A percentile compares a stretch with the other conserved stretches of the same genome.
These are phyloP conservation scores for Drosophila santomea DNA, from an alignment of 1,140 invertebrate species.

Conservation along the genomic window DNA sequence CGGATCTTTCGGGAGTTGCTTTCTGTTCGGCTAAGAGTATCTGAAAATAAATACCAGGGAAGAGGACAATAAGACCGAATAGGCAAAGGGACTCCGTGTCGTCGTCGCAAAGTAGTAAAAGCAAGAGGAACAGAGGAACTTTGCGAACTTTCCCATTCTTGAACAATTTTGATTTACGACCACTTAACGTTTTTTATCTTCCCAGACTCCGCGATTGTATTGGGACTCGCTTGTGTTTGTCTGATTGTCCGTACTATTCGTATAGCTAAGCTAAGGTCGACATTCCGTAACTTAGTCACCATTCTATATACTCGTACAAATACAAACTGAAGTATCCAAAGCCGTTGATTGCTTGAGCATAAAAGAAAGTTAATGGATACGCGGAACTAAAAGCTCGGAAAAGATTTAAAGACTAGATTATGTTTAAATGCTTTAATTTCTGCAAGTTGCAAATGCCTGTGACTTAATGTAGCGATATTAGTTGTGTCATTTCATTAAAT, in stretches of 20 bases:
- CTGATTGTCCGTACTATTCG: neutral
- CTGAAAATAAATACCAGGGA: conserved; percentile 56
- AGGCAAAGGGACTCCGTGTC: conserved; percentile 24
- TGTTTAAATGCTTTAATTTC: too few relatives aligned
- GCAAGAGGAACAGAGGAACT: conserved; percentile 39
- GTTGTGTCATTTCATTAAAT: too few relatives aligned
- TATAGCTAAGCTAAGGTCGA: conserved; percentile 1
- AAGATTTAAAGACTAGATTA: too few relatives aligned
- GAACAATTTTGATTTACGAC: conserved; percentile 75
- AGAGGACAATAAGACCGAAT: conserved; percentile 42
- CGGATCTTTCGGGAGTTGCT: conserved; percentile 40
- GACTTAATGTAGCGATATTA: too few relatives aligned
- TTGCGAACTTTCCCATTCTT: conserved; percentile 61
- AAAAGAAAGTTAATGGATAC: neutral
- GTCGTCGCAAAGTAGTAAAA: conserved; percentile 10
- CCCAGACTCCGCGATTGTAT: conserved; percentile 27
- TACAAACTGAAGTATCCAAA: conserved; percentile 1
- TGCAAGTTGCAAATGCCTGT: too few relatives aligned
- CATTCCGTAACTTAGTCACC: conserved; percentile 7
- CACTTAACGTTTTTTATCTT: conserved; percentile 75
- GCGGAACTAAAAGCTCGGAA: neutral
- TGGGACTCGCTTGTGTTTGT: conserved; percentile 1
- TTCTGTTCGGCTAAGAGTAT: conserved; percentile 38
- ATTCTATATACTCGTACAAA: neutral
- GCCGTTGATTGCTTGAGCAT: conserved; percentile 20